Evolutionary conservation across 92 coral and sea anemone genomes (phyloP).

Genomic region (Galaxea fascicularis): DNA sequence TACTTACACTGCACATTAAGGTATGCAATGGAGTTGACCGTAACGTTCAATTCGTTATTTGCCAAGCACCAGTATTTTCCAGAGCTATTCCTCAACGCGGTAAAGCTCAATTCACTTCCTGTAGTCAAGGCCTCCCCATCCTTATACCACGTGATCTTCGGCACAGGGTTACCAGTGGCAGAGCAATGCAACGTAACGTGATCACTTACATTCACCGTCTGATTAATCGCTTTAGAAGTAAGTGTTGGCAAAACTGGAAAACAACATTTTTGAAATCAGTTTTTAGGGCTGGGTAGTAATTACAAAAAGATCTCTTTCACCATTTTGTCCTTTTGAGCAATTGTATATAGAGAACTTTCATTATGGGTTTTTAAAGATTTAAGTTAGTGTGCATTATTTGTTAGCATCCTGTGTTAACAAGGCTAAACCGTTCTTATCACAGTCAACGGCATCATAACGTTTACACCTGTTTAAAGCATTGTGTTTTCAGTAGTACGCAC

Average conservation of each 20-base stretch:
- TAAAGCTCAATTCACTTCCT: background rate
- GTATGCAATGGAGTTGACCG: background rate
- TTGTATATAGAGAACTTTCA: too few relatives aligned
- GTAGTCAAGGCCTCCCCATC: background rate
- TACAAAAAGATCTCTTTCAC: too few relatives aligned
- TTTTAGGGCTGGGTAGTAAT: too few relatives aligned
- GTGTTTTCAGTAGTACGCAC: background rate
- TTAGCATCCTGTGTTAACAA: too few relatives aligned
- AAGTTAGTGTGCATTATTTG: too few relatives aligned
- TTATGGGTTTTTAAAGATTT: too few relatives aligned
- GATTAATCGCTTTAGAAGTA: background rate
- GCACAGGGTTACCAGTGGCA: slow-evolving; percentile 15
- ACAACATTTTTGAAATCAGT: background rate
- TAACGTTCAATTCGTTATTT: background rate
- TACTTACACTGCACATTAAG: slow-evolving; percentile 33
- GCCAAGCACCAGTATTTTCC: background rate
- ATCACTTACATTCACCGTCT: background rate
- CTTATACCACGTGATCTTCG: slow-evolving; percentile 4
- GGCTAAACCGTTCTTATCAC: too few relatives aligned
- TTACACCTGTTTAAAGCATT: too few relatives aligned
- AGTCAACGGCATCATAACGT: too few relatives aligned
- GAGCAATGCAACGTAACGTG: background rate
- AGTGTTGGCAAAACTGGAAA: slow-evolving; percentile 1
- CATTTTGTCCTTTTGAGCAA: too few relatives aligned
- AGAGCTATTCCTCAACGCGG: background rate